A percentile compares a stretch with the other conserved stretches of the same genome.
phyloP scores from a whole-genome alignment of 2,888 invertebrate species.

The Cheilosia variabilis region DNA sequence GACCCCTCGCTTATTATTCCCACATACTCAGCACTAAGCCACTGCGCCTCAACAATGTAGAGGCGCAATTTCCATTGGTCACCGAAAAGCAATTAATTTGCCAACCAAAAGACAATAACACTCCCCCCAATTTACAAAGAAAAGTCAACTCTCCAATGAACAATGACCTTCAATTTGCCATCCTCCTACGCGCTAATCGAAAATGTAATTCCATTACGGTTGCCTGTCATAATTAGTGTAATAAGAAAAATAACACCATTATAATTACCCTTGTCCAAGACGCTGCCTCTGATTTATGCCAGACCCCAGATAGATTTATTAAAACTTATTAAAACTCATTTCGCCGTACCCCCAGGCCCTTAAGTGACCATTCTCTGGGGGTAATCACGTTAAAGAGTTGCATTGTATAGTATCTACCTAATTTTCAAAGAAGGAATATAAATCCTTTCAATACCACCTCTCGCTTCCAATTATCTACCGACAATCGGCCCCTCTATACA shows the following conservation, averaged over 20 bases:
- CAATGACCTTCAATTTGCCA: neutral
- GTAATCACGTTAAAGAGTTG: slow-evolving; percentile 38
- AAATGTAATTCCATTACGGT: slow-evolving; percentile 26
- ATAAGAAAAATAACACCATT: slow-evolving; percentile 53
- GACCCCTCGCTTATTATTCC: too few relatives aligned
- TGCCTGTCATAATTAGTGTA: slow-evolving; percentile 41
- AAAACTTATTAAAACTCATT: slow-evolving; percentile 56
- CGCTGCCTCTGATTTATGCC: slow-evolving; percentile 33
- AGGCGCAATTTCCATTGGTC: too few relatives aligned
- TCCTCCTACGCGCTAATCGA: slow-evolving; percentile 8
- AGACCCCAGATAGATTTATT: slow-evolving; percentile 36
- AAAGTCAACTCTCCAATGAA: slow-evolving; percentile 5
- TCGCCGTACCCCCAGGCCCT: slow-evolving; percentile 19
- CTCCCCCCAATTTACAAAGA: neutral
- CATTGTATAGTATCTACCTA: neutral
- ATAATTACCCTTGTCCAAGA: slow-evolving; percentile 46
- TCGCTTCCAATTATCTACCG: slow-evolving; percentile 31
- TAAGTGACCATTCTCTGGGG: slow-evolving; percentile 50
- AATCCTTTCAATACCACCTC: slow-evolving; percentile 25
- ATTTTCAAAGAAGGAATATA: neutral
- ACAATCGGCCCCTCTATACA: neutral
- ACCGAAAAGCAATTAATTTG: too few relatives aligned
- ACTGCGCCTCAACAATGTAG: too few relatives aligned
- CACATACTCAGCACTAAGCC: too few relatives aligned
- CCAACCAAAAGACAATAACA: neutral